Percentiles rank a stretch among this genome's conserved stretches.
These are phyloP conservation scores for Cinara cedri DNA, from an alignment of 2,888 invertebrate genomes.

Conservation along the genomic window DNA sequence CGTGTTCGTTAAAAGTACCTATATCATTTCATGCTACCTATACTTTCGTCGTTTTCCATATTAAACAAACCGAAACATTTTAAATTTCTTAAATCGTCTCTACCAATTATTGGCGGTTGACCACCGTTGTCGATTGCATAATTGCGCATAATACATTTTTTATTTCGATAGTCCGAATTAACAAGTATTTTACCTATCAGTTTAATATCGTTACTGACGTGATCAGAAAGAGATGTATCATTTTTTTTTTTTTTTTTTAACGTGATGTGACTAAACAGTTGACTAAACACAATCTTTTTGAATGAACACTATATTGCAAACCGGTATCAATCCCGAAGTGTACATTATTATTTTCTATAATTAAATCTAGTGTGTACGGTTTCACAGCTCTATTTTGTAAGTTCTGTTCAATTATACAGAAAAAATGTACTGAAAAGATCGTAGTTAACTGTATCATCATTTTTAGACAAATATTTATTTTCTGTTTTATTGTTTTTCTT, in stretches of 20 bases:
- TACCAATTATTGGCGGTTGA: background rate
- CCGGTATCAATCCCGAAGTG: background rate
- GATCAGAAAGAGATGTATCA: background rate
- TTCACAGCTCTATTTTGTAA: background rate
- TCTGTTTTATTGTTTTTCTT: background rate
- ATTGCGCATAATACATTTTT: background rate
- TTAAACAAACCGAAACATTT: background rate
- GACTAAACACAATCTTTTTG: background rate
- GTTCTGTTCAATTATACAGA: constrained; percentile 1
- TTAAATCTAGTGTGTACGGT: background rate
- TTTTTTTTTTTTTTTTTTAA: constrained; percentile 9
- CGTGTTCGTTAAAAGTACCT: background rate
- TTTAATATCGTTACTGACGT: constrained; percentile 11
- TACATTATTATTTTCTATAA: background rate
- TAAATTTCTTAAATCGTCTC: background rate
- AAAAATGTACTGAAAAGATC: background rate
- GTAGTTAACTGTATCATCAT: background rate
- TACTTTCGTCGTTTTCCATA: background rate
- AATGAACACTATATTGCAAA: background rate
- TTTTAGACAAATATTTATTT: background rate
- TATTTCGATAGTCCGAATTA: background rate
- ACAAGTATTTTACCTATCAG: background rate
- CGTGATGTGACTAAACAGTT: background rate
- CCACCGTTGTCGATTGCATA: constrained; percentile 11
- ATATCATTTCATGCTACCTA: background rate